Percentiles rank a stretch among this genome's conserved stretches.
Evolutionary conservation across 2,113 vertebrate species (phyloP).

Genomic region (Micronycteris hirsuta): DNA sequence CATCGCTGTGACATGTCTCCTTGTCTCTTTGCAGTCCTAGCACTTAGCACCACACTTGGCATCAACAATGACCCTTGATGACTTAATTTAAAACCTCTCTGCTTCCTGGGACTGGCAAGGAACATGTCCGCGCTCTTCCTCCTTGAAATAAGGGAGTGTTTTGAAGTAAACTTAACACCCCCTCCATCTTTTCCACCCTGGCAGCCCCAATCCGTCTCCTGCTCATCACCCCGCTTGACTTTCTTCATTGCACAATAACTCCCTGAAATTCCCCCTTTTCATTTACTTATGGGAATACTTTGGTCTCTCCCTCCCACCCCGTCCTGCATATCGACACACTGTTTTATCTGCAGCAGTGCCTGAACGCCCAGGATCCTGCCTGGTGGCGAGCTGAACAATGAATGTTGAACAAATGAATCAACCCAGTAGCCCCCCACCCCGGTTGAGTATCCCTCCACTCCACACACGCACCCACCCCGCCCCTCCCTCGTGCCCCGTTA

Average conservation of each 20-base stretch:
- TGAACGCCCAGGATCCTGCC: not conserved
- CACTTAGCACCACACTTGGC: not conserved
- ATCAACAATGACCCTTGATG: not conserved
- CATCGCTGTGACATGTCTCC: not conserved
- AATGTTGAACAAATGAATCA: not conserved
- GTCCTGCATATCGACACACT: not conserved
- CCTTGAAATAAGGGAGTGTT: not conserved
- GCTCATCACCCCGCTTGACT: not conserved
- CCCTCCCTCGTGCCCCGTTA: constrained; percentile 57
- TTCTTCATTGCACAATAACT: not conserved
- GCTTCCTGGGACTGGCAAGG: not conserved
- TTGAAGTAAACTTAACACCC: not conserved
- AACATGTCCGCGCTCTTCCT: too few relatives aligned
- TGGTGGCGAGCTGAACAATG: not conserved
- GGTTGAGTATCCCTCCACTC: too few relatives aligned
- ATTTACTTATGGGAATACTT: not conserved
- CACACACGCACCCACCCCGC: not conserved
- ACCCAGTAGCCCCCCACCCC: too few relatives aligned
- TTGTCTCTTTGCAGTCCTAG: not conserved
- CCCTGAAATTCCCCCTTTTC: not conserved
- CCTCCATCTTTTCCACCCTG: not conserved
- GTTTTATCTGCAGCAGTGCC: not conserved
- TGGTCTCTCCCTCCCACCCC: not conserved
- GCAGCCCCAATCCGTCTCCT: not conserved
- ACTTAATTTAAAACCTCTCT: not conserved